Percentiles rank a stretch among this genome's conserved stretches.
phyloP scores from a whole-genome alignment of 2,888 invertebrate species.

The Ptycholaimellus sp. region DNA sequence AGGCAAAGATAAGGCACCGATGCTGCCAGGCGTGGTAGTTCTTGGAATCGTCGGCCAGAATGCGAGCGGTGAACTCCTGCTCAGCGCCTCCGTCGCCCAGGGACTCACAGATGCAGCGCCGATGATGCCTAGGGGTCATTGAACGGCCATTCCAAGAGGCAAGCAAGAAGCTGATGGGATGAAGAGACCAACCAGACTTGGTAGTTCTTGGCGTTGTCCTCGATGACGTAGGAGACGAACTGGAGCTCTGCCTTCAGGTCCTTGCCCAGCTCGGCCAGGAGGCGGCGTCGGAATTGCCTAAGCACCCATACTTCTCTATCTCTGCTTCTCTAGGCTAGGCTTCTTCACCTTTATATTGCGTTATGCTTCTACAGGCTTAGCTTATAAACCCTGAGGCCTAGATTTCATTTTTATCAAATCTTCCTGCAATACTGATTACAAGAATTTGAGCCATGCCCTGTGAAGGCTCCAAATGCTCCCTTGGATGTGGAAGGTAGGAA shows the following conservation, averaged over 20 bases:
- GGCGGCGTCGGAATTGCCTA: conserved; percentile 48
- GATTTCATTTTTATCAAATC: no score
- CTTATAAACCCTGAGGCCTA: no score
- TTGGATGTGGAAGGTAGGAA: no score
- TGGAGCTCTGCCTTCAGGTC: conserved; percentile 57
- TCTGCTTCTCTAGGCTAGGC: no score
- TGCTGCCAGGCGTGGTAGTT: conserved; percentile 99
- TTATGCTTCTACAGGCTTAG: no score
- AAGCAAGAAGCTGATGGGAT: no score
- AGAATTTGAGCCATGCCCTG: no score
- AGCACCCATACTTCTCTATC: no score
- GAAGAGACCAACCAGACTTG: conserved; percentile 53
- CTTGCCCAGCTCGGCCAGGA: conserved; percentile 52
- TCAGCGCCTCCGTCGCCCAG: conserved; percentile 54
- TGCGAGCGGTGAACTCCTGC: conserved; percentile 50
- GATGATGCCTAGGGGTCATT: conserved; percentile 71
- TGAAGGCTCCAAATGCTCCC: neutral
- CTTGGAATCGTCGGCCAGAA: conserved; percentile 65
- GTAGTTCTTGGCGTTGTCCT: conserved; percentile 78
- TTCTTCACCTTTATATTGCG: no score
- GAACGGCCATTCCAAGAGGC: no score
- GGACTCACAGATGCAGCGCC: conserved; percentile 63
- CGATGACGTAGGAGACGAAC: conserved; percentile 42
- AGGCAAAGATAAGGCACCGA: no score
- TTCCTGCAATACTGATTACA: no score